Evolutionary conservation across 1,140 invertebrate genomes (phyloP).

Genomic region (Cepaea nemoralis): DNA sequence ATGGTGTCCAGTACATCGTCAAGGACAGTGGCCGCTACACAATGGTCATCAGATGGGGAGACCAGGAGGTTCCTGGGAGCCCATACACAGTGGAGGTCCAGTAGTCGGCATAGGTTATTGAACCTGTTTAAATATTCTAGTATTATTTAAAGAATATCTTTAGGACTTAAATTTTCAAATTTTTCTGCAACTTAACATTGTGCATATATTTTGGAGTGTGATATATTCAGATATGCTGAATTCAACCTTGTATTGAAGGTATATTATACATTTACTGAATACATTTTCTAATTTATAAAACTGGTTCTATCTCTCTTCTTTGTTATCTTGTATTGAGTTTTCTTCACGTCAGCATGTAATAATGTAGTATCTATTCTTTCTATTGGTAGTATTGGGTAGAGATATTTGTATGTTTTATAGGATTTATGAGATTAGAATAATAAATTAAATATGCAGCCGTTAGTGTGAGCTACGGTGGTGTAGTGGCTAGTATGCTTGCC

Average conservation of each 20-base stretch:
- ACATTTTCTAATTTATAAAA: not conserved
- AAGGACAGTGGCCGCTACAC: conserved; percentile 94
- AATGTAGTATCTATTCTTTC: not conserved
- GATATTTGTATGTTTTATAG: no score
- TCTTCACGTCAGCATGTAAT: not conserved
- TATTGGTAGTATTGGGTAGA: not conserved
- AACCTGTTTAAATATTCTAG: not conserved
- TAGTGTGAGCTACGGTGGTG: no score
- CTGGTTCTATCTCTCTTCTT: not conserved
- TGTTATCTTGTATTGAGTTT: not conserved
- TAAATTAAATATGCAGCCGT: no score
- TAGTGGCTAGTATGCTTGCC: no score
- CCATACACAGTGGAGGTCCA: conserved; percentile 79
- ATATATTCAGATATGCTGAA: not conserved
- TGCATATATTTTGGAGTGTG: not conserved
- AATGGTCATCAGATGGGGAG: conserved; percentile 95
- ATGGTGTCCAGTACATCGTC: conserved; percentile 74
- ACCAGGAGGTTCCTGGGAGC: conserved; percentile 96
- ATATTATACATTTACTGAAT: not conserved
- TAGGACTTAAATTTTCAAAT: not conserved
- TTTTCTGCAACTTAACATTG: not conserved
- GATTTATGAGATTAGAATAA: no score
- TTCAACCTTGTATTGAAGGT: not conserved
- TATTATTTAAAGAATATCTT: not conserved
- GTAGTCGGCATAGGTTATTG: conserved; percentile 36